phyloP scores from a whole-genome alignment of 2,888 invertebrate species.

The Pantelozetes paolii region DNA sequence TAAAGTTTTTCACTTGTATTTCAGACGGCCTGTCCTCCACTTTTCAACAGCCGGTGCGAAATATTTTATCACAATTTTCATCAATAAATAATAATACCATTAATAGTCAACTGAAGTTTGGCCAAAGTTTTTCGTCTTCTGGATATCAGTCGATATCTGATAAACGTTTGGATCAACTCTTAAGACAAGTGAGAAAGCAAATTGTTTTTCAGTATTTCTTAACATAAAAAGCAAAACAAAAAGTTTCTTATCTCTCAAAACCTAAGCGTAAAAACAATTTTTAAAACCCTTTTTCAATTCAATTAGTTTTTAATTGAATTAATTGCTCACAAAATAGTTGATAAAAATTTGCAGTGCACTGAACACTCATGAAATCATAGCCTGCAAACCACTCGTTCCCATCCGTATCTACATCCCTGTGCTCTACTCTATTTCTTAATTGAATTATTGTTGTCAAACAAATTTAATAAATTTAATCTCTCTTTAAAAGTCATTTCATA shows the following conservation, averaged over 20 bases:
- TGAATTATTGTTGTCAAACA: conserved; percentile 29
- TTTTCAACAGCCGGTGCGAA: conserved; percentile 32
- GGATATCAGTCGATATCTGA: conserved; percentile 1
- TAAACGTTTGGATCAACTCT: background rate
- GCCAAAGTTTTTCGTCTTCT: conserved; percentile 18
- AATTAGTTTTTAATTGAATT: conserved; percentile 2
- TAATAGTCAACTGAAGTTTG: background rate
- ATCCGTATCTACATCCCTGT: background rate
- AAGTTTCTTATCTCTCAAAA: no score
- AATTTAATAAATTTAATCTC: background rate
- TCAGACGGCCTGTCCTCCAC: conserved; percentile 10
- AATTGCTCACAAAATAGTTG: background rate
- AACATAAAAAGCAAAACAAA: no score
- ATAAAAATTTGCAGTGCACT: background rate
- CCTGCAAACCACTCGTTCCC: background rate
- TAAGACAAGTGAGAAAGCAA: conserved; percentile 1
- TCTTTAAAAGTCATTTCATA: conserved; percentile 15
- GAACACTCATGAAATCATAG: background rate
- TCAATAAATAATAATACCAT: background rate
- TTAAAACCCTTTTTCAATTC: conserved; percentile 2
- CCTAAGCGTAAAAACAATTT: no score
- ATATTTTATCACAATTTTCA: conserved; percentile 20
- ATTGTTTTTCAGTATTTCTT: background rate
- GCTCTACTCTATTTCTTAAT: background rate
- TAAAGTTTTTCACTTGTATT: background rate